Evolutionary conservation across 2,113 vertebrate species (phyloP).

Genomic region (Phylloscopus whistleri): DNA sequence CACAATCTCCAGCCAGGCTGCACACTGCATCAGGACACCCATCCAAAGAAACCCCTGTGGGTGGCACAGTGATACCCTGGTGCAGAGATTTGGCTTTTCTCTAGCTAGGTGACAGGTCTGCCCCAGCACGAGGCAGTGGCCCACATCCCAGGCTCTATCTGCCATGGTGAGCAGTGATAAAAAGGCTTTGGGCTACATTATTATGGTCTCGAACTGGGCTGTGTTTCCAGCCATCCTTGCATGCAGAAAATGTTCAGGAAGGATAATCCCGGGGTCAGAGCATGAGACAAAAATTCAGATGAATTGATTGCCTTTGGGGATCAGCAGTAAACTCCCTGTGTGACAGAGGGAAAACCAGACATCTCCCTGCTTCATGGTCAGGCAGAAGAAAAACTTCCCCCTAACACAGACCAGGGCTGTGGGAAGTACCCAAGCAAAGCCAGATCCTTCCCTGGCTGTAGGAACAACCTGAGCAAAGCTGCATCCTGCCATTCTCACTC

Average conservation of each 20-base stretch:
- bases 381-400: not conserved
- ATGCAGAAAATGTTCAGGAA: not conserved
- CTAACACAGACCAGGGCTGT: not conserved
- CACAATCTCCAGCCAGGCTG: not conserved
- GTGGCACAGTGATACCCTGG: not conserved
- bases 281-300: not conserved
- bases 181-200: not conserved
- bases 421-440: not conserved
- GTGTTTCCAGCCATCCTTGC: not conserved
- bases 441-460: not conserved
- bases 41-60: not conserved
- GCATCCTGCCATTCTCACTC: not conserved
- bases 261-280: not conserved
- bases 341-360: not conserved
- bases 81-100: not conserved
- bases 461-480: not conserved
- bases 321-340: not conserved
- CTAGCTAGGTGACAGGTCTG: not conserved
- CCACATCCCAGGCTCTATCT: not conserved
- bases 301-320: not conserved
- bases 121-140: rapidly evolving
- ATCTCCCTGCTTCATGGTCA: not conserved
- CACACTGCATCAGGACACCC: not conserved
- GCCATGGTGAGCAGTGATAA: not conserved
- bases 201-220: not conserved